Percentiles rank a stretch among this genome's conserved stretches.
These are phyloP conservation scores for Corapipo altera DNA, from an alignment of 2,113 vertebrate species.

Conservation along the genomic window DNA sequence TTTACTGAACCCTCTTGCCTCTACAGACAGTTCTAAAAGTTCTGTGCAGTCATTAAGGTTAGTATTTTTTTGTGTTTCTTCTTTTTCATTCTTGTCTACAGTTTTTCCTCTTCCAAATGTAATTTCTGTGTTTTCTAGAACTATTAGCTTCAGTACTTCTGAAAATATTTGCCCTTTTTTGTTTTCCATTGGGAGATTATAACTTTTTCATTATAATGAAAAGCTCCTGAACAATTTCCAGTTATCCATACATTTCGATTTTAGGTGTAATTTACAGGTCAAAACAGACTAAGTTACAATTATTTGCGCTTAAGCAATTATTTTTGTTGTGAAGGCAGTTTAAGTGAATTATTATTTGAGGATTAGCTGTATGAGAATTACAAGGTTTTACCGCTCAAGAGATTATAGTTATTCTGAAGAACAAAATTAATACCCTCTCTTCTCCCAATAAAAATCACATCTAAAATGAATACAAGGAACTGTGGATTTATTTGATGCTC, in stretches of 20 bases:
- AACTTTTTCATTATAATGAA: neutral
- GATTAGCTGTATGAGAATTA: constrained; percentile 15
- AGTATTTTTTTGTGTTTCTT: neutral
- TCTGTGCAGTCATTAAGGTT: neutral
- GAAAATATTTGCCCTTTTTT: neutral
- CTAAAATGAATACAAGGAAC: neutral
- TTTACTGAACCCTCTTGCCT: neutral
- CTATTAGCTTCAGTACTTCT: neutral
- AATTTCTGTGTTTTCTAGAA: neutral
- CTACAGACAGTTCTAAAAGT: neutral
- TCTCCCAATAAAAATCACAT: neutral
- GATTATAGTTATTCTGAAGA: neutral
- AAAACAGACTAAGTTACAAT: neutral
- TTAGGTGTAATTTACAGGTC: neutral
- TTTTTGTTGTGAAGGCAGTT: constrained; percentile 5
- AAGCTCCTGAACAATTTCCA: neutral
- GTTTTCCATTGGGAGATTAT: neutral
- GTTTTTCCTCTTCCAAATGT: neutral
- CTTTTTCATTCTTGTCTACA: neutral
- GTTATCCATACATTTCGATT: neutral
- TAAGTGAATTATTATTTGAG: neutral
- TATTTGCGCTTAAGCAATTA: neutral
- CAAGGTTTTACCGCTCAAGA: neutral
- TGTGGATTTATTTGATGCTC: neutral
- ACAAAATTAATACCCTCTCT: neutral